phyloP scores from a whole-genome alignment of 1,140 invertebrate genomes.

The Pararge aegeria region DNA sequence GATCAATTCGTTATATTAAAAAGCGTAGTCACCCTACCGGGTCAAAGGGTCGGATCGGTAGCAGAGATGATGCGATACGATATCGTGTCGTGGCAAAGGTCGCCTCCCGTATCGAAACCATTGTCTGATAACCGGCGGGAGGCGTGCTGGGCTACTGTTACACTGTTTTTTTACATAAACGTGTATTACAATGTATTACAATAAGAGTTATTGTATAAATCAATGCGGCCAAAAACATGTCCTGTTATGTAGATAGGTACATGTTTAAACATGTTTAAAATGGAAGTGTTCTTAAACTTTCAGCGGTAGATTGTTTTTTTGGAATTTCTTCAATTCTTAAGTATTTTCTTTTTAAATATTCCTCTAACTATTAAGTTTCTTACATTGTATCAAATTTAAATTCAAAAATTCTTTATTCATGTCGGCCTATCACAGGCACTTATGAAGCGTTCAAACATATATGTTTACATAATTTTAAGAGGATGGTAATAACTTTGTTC shows the following conservation, averaged over 20 bases:
- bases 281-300: background rate
- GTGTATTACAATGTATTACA: slow-evolving; percentile 14
- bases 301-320: too few species aligned
- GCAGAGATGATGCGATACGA: slow-evolving; percentile 56
- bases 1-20: too few species aligned
- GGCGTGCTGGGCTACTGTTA: slow-evolving; percentile 13
- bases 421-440: too few species aligned
- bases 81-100: slow-evolving; percentile 50
- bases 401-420: too few species aligned
- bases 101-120: slow-evolving; percentile 41
- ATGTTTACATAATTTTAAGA: too few species aligned
- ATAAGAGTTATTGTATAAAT: slow-evolving; percentile 14
- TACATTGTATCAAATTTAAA: too few species aligned
- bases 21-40: slow-evolving; percentile 21
- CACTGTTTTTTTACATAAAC: slow-evolving; percentile 15
- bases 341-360: too few species aligned
- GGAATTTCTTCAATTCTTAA: too few species aligned
- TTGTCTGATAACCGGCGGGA: slow-evolving; percentile 48
- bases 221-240: slow-evolving; percentile 1
- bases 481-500: too few species aligned
- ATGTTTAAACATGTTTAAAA: background rate
- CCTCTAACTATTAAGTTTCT: too few species aligned
- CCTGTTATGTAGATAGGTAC: background rate
- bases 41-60: slow-evolving; percentile 51
- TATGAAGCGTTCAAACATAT: too few species aligned